phyloP scores from a whole-genome alignment of 2,113 vertebrate species.

The Anolis carolinensis region DNA sequence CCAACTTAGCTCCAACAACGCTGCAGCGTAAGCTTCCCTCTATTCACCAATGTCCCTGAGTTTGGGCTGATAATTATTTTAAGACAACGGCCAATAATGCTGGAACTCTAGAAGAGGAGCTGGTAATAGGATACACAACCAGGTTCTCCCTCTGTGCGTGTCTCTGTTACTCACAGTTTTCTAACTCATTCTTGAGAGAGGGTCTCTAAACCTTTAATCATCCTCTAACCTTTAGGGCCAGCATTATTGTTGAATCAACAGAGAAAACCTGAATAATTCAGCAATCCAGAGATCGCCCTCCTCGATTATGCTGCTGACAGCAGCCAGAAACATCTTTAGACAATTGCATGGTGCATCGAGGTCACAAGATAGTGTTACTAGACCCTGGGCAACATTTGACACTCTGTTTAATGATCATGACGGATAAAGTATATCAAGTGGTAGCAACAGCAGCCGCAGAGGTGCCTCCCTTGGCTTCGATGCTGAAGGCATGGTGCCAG shows the following conservation, averaged over 20 bases:
- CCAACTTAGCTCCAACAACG: too few species aligned
- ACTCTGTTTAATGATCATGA: conserved; percentile 33
- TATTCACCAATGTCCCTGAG: neutral
- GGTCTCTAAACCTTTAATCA: conserved; percentile 20
- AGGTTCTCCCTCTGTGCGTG: neutral
- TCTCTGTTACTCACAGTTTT: neutral
- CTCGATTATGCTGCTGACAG: conserved; percentile 16
- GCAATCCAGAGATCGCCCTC: conserved; percentile 13
- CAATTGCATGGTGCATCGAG: conserved; percentile 19
- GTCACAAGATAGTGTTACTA: conserved; percentile 34
- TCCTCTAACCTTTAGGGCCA: conserved; percentile 18
- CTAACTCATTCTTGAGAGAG: neutral
- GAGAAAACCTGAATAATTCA: conserved; percentile 25
- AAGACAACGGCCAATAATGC: neutral
- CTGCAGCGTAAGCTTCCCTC: neutral
- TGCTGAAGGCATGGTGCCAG: too few species aligned
- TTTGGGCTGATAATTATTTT: neutral
- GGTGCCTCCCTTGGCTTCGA: neutral
- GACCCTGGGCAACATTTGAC: conserved; percentile 21
- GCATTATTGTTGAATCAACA: conserved; percentile 31
- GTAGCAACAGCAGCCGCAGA: neutral
- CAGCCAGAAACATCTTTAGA: conserved; percentile 39
- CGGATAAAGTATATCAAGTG: conserved; percentile 2
- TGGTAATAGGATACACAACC: neutral
- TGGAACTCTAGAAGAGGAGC: conserved; percentile 4